Conservation (phyloP, 2,797 vertebrate genomes). For the Sitta carolinensis region DNA sequence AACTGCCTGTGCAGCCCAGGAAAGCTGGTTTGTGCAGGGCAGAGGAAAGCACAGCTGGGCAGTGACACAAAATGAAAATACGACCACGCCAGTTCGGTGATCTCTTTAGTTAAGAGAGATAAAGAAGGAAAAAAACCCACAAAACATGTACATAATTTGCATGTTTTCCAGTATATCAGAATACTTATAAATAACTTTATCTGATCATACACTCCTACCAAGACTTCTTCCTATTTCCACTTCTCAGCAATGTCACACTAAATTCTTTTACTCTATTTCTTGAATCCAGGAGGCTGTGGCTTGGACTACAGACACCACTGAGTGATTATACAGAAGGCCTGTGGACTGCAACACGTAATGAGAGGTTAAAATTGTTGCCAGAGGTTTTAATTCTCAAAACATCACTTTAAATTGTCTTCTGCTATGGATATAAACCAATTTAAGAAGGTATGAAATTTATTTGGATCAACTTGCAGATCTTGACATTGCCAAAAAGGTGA, state of each 20-base stretch:
- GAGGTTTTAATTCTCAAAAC: conserved; percentile 1
- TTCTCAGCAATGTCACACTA: not conserved
- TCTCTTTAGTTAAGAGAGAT: not conserved
- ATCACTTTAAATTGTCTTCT: conserved; percentile 4
- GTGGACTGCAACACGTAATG: not conserved
- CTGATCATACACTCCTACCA: not conserved
- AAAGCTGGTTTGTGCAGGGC: not conserved
- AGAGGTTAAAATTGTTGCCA: not conserved
- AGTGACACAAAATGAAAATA: not conserved
- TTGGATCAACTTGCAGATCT: not conserved
- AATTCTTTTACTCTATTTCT: not conserved
- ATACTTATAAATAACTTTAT: not conserved
- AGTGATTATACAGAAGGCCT: not conserved
- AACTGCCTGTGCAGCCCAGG: not conserved
- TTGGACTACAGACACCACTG: not conserved
- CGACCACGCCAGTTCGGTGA: rapidly evolving
- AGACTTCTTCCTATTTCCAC: not conserved
- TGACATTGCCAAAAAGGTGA: not conserved
- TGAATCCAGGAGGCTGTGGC: not conserved
- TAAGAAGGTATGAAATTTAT: not conserved
- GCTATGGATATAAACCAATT: not conserved
- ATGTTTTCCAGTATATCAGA: not conserved
- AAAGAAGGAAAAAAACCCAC: not conserved
- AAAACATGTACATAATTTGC: not conserved
- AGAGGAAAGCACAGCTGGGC: not conserved